phyloP scores from a whole-genome alignment of 2,113 vertebrate genomes.

The Nestor notabilis region DNA sequence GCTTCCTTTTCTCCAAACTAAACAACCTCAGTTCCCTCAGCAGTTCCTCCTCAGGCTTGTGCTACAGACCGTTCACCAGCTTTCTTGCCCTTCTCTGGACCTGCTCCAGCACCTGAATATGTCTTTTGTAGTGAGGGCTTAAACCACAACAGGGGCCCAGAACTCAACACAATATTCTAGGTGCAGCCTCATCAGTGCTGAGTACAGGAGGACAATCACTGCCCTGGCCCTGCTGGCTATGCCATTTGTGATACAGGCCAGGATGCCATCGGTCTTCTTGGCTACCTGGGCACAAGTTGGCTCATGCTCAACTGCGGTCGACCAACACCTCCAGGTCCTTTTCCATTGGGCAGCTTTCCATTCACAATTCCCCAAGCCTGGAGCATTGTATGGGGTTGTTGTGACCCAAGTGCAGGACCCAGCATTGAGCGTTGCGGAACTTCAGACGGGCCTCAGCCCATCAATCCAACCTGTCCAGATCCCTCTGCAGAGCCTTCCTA shows the following conservation, averaged over 20 bases:
- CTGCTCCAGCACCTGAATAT: rapidly evolving
- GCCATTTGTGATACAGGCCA: not conserved
- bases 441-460: not conserved
- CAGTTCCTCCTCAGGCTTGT: not conserved
- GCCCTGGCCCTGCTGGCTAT: not conserved
- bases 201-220: not conserved
- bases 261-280: not conserved
- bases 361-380: not conserved
- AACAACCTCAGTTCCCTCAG: not conserved
- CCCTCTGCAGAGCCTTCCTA: not conserved
- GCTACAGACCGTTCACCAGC: not conserved
- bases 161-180: not conserved
- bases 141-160: no score
- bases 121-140: not conserved
- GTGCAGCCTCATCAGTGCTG: not conserved
- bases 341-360: not conserved
- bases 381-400: rapidly evolving
- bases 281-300: not conserved
- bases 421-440: not conserved
- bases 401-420: not conserved
- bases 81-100: not conserved
- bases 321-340: not conserved
- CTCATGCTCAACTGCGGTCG: not conserved
- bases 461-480: not conserved
- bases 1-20: not conserved